Conservation (phyloP, 1,140 invertebrate species). For the Atta colombica region DNA sequence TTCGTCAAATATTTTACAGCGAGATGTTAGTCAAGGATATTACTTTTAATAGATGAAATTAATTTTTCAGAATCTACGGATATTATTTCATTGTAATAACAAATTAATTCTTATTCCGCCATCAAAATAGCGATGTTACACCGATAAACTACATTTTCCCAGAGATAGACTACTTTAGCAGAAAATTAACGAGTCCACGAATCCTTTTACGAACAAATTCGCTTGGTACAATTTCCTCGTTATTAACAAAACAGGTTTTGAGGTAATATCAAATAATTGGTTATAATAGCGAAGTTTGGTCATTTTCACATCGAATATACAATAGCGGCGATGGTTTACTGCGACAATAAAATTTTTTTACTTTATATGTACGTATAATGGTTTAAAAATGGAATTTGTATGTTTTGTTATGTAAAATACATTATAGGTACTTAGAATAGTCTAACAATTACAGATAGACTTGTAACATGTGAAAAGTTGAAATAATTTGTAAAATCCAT, state of each 20-base stretch:
- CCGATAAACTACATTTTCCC: not conserved
- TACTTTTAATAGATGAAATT: not conserved
- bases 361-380: not conserved
- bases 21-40: not conserved
- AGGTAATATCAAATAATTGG: slow-evolving; percentile 25
- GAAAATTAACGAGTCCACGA: slow-evolving; percentile 14
- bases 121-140: not conserved
- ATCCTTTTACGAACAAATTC: slow-evolving; percentile 5
- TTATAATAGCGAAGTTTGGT: slow-evolving; percentile 12
- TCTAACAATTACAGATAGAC: not conserved
- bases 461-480: no score
- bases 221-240: not conserved
- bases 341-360: not conserved
- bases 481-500: not conserved
- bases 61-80: not conserved
- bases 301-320: not conserved
- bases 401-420: not conserved
- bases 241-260: slow-evolving; percentile 25
- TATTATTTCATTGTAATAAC: slow-evolving; percentile 17
- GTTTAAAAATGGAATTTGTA: not conserved
- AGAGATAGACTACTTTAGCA: not conserved
- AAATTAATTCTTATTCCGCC: slow-evolving; percentile 1
- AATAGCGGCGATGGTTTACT: not conserved
- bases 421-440: not conserved
- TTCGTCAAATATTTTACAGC: not conserved